Conservation (phyloP, 2,113 vertebrate species). For the Mystacornis crossleyi region DNA sequence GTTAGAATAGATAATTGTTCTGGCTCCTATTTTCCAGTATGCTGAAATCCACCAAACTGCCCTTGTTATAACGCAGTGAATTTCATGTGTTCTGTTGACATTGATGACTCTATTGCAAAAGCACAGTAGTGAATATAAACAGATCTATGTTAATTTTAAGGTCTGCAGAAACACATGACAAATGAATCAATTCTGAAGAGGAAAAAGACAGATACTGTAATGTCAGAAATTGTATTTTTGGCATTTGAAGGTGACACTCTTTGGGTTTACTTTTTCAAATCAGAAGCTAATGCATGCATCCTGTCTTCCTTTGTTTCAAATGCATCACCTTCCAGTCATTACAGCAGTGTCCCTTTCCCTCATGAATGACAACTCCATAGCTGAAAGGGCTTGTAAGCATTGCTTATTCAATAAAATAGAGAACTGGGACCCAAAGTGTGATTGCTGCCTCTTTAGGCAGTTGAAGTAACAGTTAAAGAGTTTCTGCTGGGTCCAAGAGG, state of each 20-base stretch:
- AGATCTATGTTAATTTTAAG: slow-evolving; percentile 38
- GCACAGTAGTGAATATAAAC: slow-evolving; percentile 3
- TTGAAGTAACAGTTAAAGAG: background rate
- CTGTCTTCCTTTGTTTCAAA: background rate
- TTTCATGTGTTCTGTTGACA: background rate
- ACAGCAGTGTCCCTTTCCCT: background rate
- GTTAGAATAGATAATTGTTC: background rate
- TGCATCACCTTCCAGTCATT: background rate
- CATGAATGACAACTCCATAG: fast-evolving
- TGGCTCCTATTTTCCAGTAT: background rate
- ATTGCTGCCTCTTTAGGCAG: background rate
- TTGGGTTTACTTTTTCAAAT: background rate
- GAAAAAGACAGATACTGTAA: background rate
- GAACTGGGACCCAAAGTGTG: background rate
- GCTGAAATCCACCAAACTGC: background rate
- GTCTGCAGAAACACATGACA: background rate
- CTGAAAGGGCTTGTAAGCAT: background rate
- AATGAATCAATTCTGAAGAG: background rate
- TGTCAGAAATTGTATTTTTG: background rate
- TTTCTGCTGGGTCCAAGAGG: background rate
- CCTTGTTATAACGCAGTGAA: background rate
- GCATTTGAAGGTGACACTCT: background rate
- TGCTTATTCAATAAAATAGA: background rate
- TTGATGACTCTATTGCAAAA: background rate
- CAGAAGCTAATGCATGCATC: background rate